Base-by-base conservation (phyloP, 2,113 vertebrate genomes). In the Nansenia antarctica region DNA sequence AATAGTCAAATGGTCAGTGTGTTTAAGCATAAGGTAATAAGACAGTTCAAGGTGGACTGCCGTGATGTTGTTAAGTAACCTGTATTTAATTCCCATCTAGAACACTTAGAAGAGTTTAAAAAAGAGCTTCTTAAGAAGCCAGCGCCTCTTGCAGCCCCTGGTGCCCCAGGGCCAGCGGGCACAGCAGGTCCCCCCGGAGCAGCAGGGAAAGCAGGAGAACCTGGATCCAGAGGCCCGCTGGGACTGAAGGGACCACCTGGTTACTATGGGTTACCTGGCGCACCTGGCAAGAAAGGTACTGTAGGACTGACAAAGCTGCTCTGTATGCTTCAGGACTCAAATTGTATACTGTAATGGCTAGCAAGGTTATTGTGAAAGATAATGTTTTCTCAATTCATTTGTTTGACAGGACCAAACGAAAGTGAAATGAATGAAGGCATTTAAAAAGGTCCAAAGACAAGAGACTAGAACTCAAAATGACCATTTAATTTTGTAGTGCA, bases 281-380 rank as follows among this genome's bases (percentile, higher is more conserved):
- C 65, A 66, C 89, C 87, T 26, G 93, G 93, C 24, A 80, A 83
- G 9, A 93, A 91, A 88, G 93, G 93, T 93, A n/a, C n/a, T n/a
- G n/a, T n/a, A 62, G 71, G 47, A 60, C 0, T 24, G 18, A 15
- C 29, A 59, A 59, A 59, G 18, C 15, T 59, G 26, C 4, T 18
- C 24, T 47, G n/a, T 18, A 47, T 47, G 42, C 42, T 47, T n/a
- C n/a, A 15, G 42, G 14, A 47, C 15, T 47, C n/a, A n/a, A n/a
- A n/a, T n/a, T n/a, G n/a, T n/a, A n/a, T n/a, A n/a, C n/a, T n/a
- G n/a, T n/a, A n/a, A n/a, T n/a, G n/a, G n/a, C n/a, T n/a, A n/a
- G n/a, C n/a, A n/a, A n/a, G n/a, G n/a, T n/a, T n/a, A n/a, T n/a
- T n/a, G n/a, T n/a, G n/a, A 49, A 6, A 49, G 18, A 9, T 42